Base-by-base conservation (phyloP, 1,140 invertebrate species). In the Drosophila erecta region DNA sequence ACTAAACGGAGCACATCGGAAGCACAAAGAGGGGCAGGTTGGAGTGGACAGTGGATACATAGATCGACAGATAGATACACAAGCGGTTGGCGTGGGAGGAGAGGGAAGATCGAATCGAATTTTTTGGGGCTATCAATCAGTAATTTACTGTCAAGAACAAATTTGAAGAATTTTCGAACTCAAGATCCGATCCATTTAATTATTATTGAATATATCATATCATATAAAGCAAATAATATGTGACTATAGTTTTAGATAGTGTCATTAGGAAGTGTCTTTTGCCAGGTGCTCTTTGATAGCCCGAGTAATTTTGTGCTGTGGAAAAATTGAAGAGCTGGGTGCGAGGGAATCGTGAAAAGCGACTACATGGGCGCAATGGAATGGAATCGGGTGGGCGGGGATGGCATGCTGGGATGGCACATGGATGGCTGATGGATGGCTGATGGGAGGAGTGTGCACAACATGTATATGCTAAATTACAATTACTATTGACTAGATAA, bases 401-500 rank as follows among this genome's bases (percentile, higher is more conserved):
- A 46, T 10, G 56, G 22, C 33, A 38, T 37, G 44, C 35, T 33
- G 11, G n/a, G 20, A 17, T 30, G 35, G 35, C 43, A 20, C 12
- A 15, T n/a, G 30, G 35, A 40, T 30, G 30, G n/a, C 37, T 35
- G 24, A 15, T n/a, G 30, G 35, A 40, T 30, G 30, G n/a, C 37
- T 35, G 24, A 53, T 17, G 33, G 10, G 20, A 35, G 30, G 20
- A 33, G 54, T 70, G 56, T 70, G 62, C 60, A 43, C 57, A 67
- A 65, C 30, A 65, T 43, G 46, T 30, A 30, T 56, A 70, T 38
- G 59, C 59, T 62, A 62, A 59, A 46, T 27, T 54, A 56, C 38
- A 55, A 40, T 55, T 56, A 70, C 49, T 58, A 47, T 50, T n/a
- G 30, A 51, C 66, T 75, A 62, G 50, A 56, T 72, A 79, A 86